Base-by-base conservation (phyloP, 2,113 vertebrate species). In the Hypocryptadius cinnamomeus region DNA sequence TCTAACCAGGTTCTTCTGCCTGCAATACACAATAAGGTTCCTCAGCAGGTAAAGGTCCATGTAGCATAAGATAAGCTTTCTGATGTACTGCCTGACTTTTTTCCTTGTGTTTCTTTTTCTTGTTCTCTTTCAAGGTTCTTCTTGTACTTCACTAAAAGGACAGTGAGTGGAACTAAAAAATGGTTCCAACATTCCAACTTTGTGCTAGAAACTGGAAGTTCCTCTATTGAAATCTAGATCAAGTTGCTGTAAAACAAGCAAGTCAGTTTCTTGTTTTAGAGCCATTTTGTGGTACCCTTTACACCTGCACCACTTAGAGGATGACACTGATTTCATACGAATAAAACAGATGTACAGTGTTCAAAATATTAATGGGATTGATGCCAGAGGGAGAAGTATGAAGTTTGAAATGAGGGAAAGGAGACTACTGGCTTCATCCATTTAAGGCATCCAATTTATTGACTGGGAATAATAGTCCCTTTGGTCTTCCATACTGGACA, bases 1-100 rank as follows among this genome's bases (percentile, higher is more conserved):
- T 89, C 96, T 9, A 96, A 90, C 63, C 98, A 98, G 7, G 59
- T 97, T 74, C 96, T 95, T 79, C 97, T 99, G 57, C 98, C 99
- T 28, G 97, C 98, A 53, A 98, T 99, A 79, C 96, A 97, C 42
- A 97, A 93, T 91, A 98, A 98, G 65, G 96, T 95, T 83, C 94
- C 97, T 80, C 98, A 97, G 87, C 97, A 97, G 89, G 97, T 97
- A 94, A 97, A 95, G 25, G 5, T 61, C 8, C 35, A 7, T 51
- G 61, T 84, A 61, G 28, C 27, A 3, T 54, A 91, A 85, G 19
- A 81, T 63, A 39, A 11, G 3, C 15, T 59, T 91, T 33, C 20
- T 76, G 48, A 79, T 82, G 16, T 2, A 31, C 25, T 59, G 20
- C 15, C 10, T 51, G 6, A 7, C 63, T 85, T 81, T 85, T 93